Conservation (phyloP, 2,888 invertebrate genomes). For the Hermaeophaga mercurialis region DNA sequence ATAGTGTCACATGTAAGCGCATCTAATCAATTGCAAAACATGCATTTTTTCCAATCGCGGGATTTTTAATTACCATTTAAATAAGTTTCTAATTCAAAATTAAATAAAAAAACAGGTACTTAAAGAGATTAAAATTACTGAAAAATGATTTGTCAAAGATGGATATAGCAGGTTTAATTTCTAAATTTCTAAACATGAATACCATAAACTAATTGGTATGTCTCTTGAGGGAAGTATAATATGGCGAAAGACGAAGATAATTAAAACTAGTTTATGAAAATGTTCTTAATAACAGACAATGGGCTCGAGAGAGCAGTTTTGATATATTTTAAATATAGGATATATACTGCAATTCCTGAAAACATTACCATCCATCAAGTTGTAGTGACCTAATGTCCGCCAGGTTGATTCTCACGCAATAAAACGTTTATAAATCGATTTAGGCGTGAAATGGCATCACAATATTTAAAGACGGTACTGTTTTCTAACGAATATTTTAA, state of each 20-base stretch:
- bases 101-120: too few species aligned
- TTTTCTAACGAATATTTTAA: slow-evolving; percentile 23
- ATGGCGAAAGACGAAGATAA: too few species aligned
- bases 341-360: slow-evolving; percentile 3
- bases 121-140: too few species aligned
- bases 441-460: slow-evolving; percentile 25
- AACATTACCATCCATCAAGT: slow-evolving; percentile 25
- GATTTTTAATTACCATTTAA: too few species aligned
- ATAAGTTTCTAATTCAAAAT: too few species aligned
- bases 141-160: too few species aligned
- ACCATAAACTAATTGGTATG: too few species aligned
- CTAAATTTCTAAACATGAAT: too few species aligned
- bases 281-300: not conserved
- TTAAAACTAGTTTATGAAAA: too few species aligned
- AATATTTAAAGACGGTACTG: slow-evolving; percentile 23
- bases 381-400: slow-evolving; percentile 20
- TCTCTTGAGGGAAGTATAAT: too few species aligned
- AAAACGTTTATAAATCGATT: slow-evolving; percentile 27
- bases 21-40: not conserved
- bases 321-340: not conserved
- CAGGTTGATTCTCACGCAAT: slow-evolving; percentile 22
- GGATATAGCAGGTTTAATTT: too few species aligned
- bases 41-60: not conserved
- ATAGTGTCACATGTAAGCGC: slow-evolving; percentile 5
- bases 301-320: not conserved